Conservation (phyloP, 2,888 invertebrate species). For the Prosapia bicincta region DNA sequence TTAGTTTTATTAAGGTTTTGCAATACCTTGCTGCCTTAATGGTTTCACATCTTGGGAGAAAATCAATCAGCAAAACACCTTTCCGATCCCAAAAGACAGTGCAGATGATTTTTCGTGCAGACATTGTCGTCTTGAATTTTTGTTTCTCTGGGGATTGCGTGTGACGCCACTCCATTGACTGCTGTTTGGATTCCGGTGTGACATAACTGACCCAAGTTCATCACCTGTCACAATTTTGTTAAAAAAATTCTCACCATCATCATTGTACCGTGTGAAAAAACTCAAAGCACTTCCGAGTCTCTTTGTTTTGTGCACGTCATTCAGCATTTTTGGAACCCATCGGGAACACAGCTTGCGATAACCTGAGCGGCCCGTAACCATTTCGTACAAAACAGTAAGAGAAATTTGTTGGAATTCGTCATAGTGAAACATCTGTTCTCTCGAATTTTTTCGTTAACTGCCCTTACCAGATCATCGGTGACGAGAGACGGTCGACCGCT, state of each 20-base stretch:
- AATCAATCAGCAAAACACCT: too few relatives aligned
- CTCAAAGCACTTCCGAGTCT: slow-evolving; percentile 21
- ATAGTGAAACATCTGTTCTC: slow-evolving; percentile 1
- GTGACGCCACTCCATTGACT: too few relatives aligned
- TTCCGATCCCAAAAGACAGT: too few relatives aligned
- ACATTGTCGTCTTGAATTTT: too few relatives aligned
- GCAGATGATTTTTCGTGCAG: too few relatives aligned
- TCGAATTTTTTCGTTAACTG: neutral
- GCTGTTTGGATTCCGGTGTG: too few relatives aligned
- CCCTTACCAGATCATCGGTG: neutral
- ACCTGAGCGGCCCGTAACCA: slow-evolving; percentile 32
- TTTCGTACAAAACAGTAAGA: slow-evolving; percentile 23
- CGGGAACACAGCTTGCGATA: slow-evolving; percentile 36
- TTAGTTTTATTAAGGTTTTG: too few relatives aligned
- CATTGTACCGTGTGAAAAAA: slow-evolving; percentile 35
- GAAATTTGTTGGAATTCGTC: slow-evolving; percentile 1
- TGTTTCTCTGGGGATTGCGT: too few relatives aligned
- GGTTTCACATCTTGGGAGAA: too few relatives aligned
- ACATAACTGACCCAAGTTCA: too few relatives aligned
- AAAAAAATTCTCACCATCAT: slow-evolving; percentile 36
- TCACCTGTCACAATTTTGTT: neutral
- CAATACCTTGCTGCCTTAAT: too few relatives aligned
- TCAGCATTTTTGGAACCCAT: slow-evolving; percentile 37
- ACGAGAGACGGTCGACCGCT: neutral
- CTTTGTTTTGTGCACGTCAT: slow-evolving; percentile 33